phyloP scores from a whole-genome alignment of 2,797 vertebrate genomes.

The Gambelia wislizenii region DNA sequence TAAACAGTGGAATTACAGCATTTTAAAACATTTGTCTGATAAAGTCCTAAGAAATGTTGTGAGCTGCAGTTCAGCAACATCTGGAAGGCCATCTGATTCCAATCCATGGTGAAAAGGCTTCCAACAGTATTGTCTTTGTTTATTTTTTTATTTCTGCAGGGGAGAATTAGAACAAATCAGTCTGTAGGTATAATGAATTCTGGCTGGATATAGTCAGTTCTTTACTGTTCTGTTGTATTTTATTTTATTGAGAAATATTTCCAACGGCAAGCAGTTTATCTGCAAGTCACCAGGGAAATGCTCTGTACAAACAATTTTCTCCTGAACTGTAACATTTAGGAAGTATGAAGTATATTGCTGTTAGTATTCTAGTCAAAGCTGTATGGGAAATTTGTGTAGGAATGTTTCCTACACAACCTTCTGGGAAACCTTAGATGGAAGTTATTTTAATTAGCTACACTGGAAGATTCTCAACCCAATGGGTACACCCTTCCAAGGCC shows the following conservation, averaged over 20 bases:
- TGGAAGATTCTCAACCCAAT: not conserved
- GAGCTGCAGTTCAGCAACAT: no score
- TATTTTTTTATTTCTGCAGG: not conserved
- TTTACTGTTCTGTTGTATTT: not conserved
- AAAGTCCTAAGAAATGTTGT: no score
- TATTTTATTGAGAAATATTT: not conserved
- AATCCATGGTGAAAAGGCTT: not conserved
- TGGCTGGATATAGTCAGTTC: no score
- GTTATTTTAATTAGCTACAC: slow-evolving; percentile 1
- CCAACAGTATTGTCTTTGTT: not conserved
- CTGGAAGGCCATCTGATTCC: no score
- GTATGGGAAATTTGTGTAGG: no score
- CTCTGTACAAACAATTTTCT: not conserved
- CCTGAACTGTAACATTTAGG: not conserved
- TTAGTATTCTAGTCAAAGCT: not conserved
- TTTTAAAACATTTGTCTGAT: no score
- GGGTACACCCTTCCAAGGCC: no score
- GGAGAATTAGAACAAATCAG: not conserved
- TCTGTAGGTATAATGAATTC: not conserved
- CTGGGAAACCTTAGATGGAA: not conserved
- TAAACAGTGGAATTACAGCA: no score
- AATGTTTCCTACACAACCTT: not conserved
- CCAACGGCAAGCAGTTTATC: not conserved
- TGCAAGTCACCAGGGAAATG: not conserved
- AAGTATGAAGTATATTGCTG: not conserved